A percentile compares a stretch with the other conserved stretches of the same genome.
Evolutionary conservation across 1,140 invertebrate genomes (phyloP).

Genomic region (Oreohelix idahoensis): DNA sequence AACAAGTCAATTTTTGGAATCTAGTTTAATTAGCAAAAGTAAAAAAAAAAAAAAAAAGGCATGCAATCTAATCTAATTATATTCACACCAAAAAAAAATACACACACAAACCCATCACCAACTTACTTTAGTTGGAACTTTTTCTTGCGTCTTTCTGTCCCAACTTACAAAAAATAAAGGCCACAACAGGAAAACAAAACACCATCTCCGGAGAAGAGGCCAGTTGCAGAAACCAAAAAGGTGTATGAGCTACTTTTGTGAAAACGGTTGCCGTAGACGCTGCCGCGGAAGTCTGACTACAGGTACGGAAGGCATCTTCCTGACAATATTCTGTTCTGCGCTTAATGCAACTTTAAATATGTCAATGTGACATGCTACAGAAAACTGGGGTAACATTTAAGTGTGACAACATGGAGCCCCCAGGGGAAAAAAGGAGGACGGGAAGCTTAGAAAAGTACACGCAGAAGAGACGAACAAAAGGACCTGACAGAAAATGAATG

Average conservation of each 20-base stretch:
- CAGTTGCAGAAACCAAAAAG: neutral
- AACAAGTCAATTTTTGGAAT: neutral
- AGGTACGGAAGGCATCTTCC: slow-evolving; percentile 20
- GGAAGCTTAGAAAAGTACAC: no score
- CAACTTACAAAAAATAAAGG: neutral
- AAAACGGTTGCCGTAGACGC: neutral
- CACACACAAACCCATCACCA: slow-evolving; percentile 33
- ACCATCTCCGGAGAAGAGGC: neutral
- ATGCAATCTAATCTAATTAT: neutral
- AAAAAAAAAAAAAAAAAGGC: neutral
- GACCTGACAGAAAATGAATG: no score
- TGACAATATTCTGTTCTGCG: slow-evolving; percentile 40
- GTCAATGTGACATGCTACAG: neutral
- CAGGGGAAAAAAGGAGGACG: no score
- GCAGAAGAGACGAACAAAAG: no score
- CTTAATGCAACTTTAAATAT: slow-evolving; percentile 26
- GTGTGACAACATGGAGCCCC: no score
- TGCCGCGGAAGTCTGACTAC: neutral
- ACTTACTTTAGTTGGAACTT: slow-evolving; percentile 21
- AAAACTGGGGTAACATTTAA: neutral
- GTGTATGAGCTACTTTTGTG: neutral
- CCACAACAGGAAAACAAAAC: neutral
- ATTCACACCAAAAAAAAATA: neutral
- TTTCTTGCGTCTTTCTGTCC: slow-evolving; percentile 2
- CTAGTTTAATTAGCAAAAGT: neutral